Evolutionary conservation across 2,113 vertebrate species (phyloP), one percentile per base, ranked within the genome.

Genomic region (Aegypius monachus): DNA sequence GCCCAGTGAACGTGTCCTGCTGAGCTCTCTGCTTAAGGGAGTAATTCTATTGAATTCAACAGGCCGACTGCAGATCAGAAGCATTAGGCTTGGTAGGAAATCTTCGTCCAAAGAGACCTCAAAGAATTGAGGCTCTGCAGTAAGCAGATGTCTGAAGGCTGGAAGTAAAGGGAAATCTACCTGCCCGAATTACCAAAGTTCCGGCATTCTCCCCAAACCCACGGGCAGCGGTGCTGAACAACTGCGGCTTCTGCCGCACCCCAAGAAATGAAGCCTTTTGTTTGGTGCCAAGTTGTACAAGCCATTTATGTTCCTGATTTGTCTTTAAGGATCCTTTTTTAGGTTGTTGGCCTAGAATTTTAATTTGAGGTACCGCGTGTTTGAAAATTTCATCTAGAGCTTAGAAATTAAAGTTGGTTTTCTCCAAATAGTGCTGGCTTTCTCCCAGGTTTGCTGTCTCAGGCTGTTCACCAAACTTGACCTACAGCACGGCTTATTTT

Each of bases 11-110:
- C 0, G 18, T 7, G 18, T 71, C 42, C 59, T 17, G 53, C 72
- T 38, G 66, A 45, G 88, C 66, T 32, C 65, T 1, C 17, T 3
- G 48, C 84, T 27, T 6, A 1, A 16, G 55, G 36, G 31, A 38
- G 42, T 15, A 1, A 9, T 9, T 11, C 25, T 3, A 0, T 7
- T 16, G 20, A n/a, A 9, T 26, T 59, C 53, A 14, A 6, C 27
- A 6, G 55, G 73, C 8, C 5, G 9, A 3, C 63, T 16, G 42
- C 55, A 32, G 62, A 8, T 26, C 63, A 17, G 56, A 17, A 36
- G 50, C 68, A 1, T 32, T 26, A 10, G 50, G 50, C 32, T 59
- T n/a, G 6, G 63, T 3, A 61, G 63, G 56, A 50, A 78, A 66
- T 36, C 77, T 34, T 40, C 7, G 1, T 40, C 53, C 72, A 29